Base-by-base conservation (phyloP, 2,797 vertebrate species). In the Xenopus petersii region DNA sequence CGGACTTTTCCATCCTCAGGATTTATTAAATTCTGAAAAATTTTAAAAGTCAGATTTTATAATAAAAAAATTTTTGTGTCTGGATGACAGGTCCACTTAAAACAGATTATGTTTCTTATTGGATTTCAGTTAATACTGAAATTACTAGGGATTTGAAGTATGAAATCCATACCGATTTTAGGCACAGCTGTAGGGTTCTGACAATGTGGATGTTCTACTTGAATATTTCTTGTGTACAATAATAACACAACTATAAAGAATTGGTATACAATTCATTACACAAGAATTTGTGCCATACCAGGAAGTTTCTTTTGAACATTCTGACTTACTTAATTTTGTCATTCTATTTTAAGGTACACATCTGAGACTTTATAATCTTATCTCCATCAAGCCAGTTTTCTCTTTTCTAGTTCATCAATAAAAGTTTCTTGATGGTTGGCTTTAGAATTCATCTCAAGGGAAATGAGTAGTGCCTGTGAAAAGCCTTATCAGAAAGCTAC, bases 401-500 rank as follows among this genome's bases (percentile, higher is more conserved):
- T 80, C 48, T 77, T 83, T 81, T 67, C 71, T 13, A 81, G 1
- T 74, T 86, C 75, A 79, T 75, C 66, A 83, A 77, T 79, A 2
- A 30, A 75, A 54, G 46, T 61, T 76, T 48, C 54, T 81, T 77
- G 61, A 71, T 81, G 42, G 36, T 10, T 80, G 63, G 26, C 33
- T 86, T 84, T 74, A 81, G 26, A 47, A 30, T 5, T 75, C 64
- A 55, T 81, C 80, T 81, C 75, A 70, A 0, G 12, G 30, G 64
- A 83, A 58, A 17, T 0, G 24, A 83, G 65, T 67, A 80, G 70
- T 61, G 17, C 7, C n/a, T 70, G 51, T 75, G 75, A 81, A 84
- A 82, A 80, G 49, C 1, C 56, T 87, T 83, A 87, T 84, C 73
- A 79, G 74, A 12, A 84, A 84, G 77, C n/a, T 47, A 71, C 80